Percentiles rank a stretch among this genome's conserved stretches.
Conservation (phyloP, 2,113 vertebrate species). For the Rhineura floridana region DNA sequence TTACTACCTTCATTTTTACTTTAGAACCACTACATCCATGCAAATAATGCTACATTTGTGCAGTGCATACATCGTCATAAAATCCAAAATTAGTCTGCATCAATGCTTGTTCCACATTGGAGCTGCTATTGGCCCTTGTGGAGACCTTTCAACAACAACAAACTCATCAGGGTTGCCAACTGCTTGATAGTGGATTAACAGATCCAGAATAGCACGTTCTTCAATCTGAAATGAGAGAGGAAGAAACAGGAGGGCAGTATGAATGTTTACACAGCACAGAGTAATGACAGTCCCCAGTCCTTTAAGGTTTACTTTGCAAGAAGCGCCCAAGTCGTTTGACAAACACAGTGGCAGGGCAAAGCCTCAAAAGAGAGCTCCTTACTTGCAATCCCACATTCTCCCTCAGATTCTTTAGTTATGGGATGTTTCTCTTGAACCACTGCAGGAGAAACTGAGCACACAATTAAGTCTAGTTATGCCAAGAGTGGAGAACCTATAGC, state of each 20-base stretch:
- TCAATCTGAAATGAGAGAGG: constrained; percentile 83
- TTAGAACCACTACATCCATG: not conserved
- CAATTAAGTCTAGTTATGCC: not conserved
- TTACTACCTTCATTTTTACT: not conserved
- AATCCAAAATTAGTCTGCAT: constrained; percentile 47
- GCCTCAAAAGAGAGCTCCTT: not conserved
- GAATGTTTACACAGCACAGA: constrained; percentile 7
- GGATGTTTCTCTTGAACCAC: not conserved
- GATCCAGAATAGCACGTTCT: constrained; percentile 93
- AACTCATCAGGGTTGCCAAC: constrained; percentile 92
- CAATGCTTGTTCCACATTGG: constrained; percentile 96
- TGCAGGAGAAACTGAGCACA: not conserved
- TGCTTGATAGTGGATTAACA: constrained; percentile 88
- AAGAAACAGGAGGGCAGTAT: not conserved
- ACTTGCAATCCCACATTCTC: not conserved
- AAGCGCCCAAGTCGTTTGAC: not conserved
- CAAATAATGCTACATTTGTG: constrained; percentile 17
- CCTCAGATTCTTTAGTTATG: not conserved
- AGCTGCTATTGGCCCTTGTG: constrained; percentile 87
- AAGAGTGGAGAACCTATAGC: not conserved
- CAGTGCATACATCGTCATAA: constrained; percentile 19
- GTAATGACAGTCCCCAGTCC: not conserved
- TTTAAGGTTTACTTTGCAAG: not conserved
- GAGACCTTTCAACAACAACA: constrained; percentile 90
- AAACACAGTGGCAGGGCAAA: not conserved